Evolutionary conservation across 2,797 vertebrate species (phyloP), one percentile per base, ranked within the genome.

Genomic region (Phoeniculus purpureus): DNA sequence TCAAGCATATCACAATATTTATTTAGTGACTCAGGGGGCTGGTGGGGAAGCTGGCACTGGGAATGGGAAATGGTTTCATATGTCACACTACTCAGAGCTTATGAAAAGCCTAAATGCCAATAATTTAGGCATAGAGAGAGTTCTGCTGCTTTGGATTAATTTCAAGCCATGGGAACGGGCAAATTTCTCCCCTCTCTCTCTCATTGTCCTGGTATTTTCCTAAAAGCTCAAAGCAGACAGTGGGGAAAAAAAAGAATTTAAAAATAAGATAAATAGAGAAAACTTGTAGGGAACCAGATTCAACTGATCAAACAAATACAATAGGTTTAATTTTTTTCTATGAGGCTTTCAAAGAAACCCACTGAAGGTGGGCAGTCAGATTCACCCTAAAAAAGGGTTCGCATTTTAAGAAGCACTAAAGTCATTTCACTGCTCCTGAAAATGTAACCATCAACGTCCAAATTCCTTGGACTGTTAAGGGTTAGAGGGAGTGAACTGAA

Each of bases 1-100:
- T 96, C 90, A 93, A 96, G 95, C 93, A 37, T 74, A 95, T 90
- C 92, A 90, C 85, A 93, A 89, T 93, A 95, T 96, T 96, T 96
- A 82, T 96, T 95, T 85, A 94, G 92, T 81, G 79, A 79, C 79
- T 83, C 56, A 80, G 90, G 91, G 89, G 87, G 77, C 87, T 96
- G 75, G 91, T 29, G 0, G 92, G 94, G 94, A 68, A 92, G 75
- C 92, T 96, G 93, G 96, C 94, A 96, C 86, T 73, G 87, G 66
- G 75, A 94, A 91, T 94, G 95, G 94, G 94, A 96, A 96, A 90
- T 18, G 52, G 89, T 76, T 94, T 92, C 66, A 26, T 92, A 60
- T 93, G 89, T 92, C 93, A 90, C 88, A 64, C 62, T 73, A 31
- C 90, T 94, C 92, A 81, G 86, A 91, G 85, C 56, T 89, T 89